Percentiles rank a stretch among this genome's conserved stretches.
phyloP scores from a whole-genome alignment of 2,888 invertebrate species.

The Brenthis hecate region DNA sequence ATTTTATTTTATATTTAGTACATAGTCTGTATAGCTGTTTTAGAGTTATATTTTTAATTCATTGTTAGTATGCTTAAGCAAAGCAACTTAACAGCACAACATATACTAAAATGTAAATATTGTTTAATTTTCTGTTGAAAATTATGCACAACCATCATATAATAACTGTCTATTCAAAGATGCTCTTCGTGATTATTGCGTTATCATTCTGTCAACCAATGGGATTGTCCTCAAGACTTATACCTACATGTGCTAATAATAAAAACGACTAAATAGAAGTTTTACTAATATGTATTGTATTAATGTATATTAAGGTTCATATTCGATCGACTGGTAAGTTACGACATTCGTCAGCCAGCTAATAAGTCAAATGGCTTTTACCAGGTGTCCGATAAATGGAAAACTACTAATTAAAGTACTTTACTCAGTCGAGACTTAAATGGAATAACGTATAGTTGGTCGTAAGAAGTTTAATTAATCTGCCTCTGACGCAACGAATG shows the following conservation, averaged over 20 bases:
- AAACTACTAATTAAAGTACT: slow-evolving; percentile 78
- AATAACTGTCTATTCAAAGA: slow-evolving; percentile 75
- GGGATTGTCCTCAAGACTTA: slow-evolving; percentile 61
- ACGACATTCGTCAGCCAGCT: slow-evolving; percentile 54
- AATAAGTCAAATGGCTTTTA: slow-evolving; percentile 73
- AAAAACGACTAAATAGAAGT: slow-evolving; percentile 50
- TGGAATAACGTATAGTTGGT: slow-evolving; percentile 63
- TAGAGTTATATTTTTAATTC: no score
- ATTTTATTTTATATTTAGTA: no score
- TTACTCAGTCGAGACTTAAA: slow-evolving; percentile 62
- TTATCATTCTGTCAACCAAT: slow-evolving; percentile 72
- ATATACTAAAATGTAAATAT: slow-evolving; percentile 24
- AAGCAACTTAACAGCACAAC: slow-evolving; percentile 2
- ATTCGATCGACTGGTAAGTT: slow-evolving; percentile 45
- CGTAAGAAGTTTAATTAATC: slow-evolving; percentile 77
- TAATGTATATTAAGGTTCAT: slow-evolving; percentile 51
- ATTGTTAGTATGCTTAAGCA: background rate
- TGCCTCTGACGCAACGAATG: slow-evolving; percentile 63
- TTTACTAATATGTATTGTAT: slow-evolving; percentile 54
- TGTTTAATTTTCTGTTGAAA: slow-evolving; percentile 33
- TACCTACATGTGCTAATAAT: slow-evolving; percentile 54
- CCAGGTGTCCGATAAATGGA: slow-evolving; percentile 74
- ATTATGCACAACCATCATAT: slow-evolving; percentile 55
- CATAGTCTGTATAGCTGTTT: no score
- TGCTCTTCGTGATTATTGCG: slow-evolving; percentile 70